Conservation (phyloP, 1,140 invertebrate species). For the Stegodyphus mimosarum region DNA sequence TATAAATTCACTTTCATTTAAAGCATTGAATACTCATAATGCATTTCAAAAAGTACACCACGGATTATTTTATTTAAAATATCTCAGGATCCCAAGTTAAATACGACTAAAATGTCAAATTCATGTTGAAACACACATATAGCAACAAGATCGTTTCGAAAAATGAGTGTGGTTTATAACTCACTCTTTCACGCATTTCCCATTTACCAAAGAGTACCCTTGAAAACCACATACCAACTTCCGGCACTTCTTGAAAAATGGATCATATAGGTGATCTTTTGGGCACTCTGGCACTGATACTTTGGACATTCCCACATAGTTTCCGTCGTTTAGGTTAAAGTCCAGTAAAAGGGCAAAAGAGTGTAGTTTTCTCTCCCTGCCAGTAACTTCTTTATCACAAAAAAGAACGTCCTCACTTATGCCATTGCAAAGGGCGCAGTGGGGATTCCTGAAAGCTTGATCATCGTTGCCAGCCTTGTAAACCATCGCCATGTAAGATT, state of each 20-base stretch:
- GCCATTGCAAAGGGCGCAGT: conserved; percentile 54
- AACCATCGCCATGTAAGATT: conserved; percentile 12
- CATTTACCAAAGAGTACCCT: conserved; percentile 5
- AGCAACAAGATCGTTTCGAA: too few relatives aligned
- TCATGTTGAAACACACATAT: too few relatives aligned
- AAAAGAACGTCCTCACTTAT: neutral
- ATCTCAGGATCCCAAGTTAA: too few relatives aligned
- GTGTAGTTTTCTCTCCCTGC: neutral
- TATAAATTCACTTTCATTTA: too few relatives aligned
- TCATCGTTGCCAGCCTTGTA: neutral
- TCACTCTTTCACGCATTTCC: neutral
- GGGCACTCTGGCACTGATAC: neutral
- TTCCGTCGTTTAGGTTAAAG: conserved; percentile 26
- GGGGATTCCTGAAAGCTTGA: conserved; percentile 43
- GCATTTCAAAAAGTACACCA: too few relatives aligned
- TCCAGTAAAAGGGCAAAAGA: conserved; percentile 41
- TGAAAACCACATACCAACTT: conserved; percentile 65
- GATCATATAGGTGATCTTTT: conserved; percentile 70
- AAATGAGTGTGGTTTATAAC: too few relatives aligned
- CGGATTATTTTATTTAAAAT: too few relatives aligned
- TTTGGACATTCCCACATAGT: conserved; percentile 19
- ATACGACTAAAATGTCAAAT: too few relatives aligned
- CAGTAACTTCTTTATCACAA: too few relatives aligned
- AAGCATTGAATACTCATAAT: too few relatives aligned
- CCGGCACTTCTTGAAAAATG: conserved; percentile 71